These are phyloP conservation scores for Phthorimaea operculella DNA, from an alignment of 1,140 invertebrate species.

Conservation along the genomic window DNA sequence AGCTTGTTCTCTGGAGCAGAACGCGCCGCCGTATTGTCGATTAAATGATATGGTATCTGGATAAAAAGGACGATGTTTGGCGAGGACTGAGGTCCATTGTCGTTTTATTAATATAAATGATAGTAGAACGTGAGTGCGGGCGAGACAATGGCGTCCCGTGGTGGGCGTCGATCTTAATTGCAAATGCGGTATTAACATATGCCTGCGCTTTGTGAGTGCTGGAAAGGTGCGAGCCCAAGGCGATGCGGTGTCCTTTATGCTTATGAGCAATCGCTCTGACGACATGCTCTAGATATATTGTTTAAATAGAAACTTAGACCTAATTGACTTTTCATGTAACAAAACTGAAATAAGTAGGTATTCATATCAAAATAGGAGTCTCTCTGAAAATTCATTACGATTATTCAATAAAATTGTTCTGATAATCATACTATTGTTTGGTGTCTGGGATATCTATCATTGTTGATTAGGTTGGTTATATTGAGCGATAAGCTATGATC, in stretches of 20 bases:
- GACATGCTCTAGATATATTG: not conserved
- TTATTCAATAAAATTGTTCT: too few relatives aligned
- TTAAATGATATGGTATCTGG: not conserved
- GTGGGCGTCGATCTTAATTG: conserved; percentile 61
- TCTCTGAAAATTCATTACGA: too few relatives aligned
- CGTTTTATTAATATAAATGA: conserved; percentile 25
- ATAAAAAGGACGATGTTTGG: not conserved
- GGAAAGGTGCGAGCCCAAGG: conserved; percentile 46
- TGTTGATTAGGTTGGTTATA: too few relatives aligned
- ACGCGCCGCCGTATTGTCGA: not conserved
- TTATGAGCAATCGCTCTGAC: conserved; percentile 20
- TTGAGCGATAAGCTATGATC: too few relatives aligned
- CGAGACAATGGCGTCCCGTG: conserved; percentile 50
- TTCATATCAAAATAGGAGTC: too few relatives aligned
- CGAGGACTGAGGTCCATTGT: not conserved
- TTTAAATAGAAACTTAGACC: too few relatives aligned
- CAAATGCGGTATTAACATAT: conserved; percentile 60
- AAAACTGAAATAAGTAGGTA: too few relatives aligned
- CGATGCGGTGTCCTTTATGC: conserved; percentile 36
- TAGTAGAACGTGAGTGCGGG: conserved; percentile 20
- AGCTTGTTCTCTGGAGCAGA: not conserved
- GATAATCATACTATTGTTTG: too few relatives aligned
- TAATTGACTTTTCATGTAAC: too few relatives aligned
- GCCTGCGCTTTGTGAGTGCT: conserved; percentile 43
- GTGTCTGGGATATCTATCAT: too few relatives aligned